phyloP scores from a whole-genome alignment of 1,140 invertebrate species.

The Zaprionus inermis region DNA sequence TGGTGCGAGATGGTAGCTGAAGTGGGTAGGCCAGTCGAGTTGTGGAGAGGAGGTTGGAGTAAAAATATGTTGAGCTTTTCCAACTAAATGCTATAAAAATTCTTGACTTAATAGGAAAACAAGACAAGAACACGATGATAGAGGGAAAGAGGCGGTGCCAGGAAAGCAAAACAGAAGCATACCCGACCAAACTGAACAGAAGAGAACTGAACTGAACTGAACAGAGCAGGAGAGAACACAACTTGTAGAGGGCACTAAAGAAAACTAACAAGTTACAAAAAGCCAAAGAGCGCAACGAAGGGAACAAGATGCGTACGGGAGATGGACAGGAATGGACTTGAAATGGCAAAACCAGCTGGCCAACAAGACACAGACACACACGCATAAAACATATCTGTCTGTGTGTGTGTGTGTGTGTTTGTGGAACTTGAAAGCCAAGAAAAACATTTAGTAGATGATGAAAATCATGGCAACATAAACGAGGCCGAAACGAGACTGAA shows the following conservation, averaged over 20 bases:
- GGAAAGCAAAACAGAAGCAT: not conserved
- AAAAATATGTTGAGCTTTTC: conserved; percentile 80
- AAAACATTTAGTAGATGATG: conserved; percentile 82
- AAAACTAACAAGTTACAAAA: conserved; percentile 81
- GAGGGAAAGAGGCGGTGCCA: not conserved
- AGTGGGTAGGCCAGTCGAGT: not conserved
- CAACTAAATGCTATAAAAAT: conserved; percentile 83
- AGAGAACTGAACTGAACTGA: not conserved
- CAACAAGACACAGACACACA: conserved; percentile 34
- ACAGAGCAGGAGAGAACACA: conserved; percentile 10
- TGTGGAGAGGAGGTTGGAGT: conserved; percentile 17
- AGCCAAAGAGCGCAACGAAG: conserved; percentile 34
- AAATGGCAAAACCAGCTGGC: conserved; percentile 66
- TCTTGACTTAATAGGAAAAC: conserved; percentile 82
- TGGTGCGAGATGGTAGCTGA: not conserved
- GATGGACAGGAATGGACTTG: conserved; percentile 19
- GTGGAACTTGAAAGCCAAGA: conserved; percentile 73
- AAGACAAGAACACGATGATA: conserved; percentile 69
- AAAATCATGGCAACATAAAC: conserved; percentile 80
- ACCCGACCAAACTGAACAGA: not conserved
- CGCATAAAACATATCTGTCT: not conserved
- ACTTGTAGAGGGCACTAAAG: conserved; percentile 69
- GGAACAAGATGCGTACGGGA: not conserved
- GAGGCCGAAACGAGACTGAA: conserved; percentile 19
- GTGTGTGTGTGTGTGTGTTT: conserved; percentile 4